Evolutionary conservation across 2,113 vertebrate genomes (phyloP), one percentile per base, ranked within the genome.

Genomic region (Leucosticte australis): DNA sequence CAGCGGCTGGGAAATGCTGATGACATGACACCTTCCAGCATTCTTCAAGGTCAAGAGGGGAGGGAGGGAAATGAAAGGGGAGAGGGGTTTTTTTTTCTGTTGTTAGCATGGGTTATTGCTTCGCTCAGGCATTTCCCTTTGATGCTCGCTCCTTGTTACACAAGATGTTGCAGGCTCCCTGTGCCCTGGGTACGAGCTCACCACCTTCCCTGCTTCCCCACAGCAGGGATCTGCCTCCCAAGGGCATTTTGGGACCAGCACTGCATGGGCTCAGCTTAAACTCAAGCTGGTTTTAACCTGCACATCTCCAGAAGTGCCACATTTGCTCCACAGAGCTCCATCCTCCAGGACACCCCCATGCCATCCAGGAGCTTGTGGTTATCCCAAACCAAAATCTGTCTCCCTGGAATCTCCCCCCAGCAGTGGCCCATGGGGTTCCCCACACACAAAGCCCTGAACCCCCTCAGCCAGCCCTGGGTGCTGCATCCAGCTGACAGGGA

Each of bases 21-120:
- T 98, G 98, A 98, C 97, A 98, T 98, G 98, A 98, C 98, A 98
- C 98, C 97, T 98, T 98, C 98, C 89, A 96, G 97, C 97, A 96
- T 95, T 96, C 96, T 92, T 95, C 96, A 97, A 97, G 97, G 97
- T 96, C 96, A 97, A 95, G 90, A 92, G 92, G 95, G 80, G 91
- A 89, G 93, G 89, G 96, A 89, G 86, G 75, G 94, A 79, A 95
- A 95, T 77, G 90, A 94, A 95, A 92, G 93, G 95, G 91, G 91
- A 88, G 89, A 80, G 89, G 92, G 79, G 0, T 65, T 83, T 80
- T 79, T 59, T 33, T 53, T 16, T 10, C 49, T 84, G 77, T 74
- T 83, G 83, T 89, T 88, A 91, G 91, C 26, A 21, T 53, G 87
- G 84, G 90, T 90, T 96, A 89, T 95, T 94, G 95, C 96, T 96